These are phyloP conservation scores for Hyposoter didymator DNA, from an alignment of 2,888 invertebrate genomes.

Conservation along the genomic window DNA sequence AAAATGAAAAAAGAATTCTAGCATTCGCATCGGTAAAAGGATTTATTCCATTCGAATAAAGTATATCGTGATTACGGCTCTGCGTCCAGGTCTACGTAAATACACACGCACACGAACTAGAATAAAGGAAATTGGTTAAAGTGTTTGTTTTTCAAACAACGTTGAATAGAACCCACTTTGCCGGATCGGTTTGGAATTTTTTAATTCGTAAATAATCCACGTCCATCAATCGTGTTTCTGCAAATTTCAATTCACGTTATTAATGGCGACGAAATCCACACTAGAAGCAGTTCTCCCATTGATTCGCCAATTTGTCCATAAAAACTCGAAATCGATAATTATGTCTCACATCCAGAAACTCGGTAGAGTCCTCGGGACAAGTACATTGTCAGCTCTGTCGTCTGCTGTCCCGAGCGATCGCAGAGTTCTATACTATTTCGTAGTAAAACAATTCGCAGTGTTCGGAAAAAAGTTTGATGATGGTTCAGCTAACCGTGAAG, in stretches of 20 bases:
- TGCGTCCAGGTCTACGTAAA: neutral
- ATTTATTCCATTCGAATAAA: slow-evolving; percentile 25
- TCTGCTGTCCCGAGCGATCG: too few relatives aligned
- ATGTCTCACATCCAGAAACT: neutral
- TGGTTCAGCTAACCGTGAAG: too few relatives aligned
- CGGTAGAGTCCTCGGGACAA: too few relatives aligned
- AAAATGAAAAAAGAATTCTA: neutral
- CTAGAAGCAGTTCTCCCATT: neutral
- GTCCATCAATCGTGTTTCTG: neutral
- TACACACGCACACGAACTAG: neutral
- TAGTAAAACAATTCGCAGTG: too few relatives aligned
- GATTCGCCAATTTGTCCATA: neutral
- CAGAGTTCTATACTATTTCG: too few relatives aligned
- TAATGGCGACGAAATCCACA: neutral
- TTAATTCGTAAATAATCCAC: slow-evolving; percentile 11
- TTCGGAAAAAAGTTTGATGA: too few relatives aligned
- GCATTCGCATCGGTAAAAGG: neutral
- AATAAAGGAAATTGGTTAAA: slow-evolving; percentile 3
- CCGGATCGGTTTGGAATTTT: neutral
- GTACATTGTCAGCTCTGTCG: too few relatives aligned
- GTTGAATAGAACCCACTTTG: neutral
- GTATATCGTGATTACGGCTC: neutral
- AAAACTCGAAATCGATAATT: neutral
- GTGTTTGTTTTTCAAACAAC: neutral
- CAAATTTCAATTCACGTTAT: neutral